Evolutionary conservation across 2,888 invertebrate genomes (phyloP), one percentile per base, ranked within the genome.

Genomic region (Tillus elongatus): DNA sequence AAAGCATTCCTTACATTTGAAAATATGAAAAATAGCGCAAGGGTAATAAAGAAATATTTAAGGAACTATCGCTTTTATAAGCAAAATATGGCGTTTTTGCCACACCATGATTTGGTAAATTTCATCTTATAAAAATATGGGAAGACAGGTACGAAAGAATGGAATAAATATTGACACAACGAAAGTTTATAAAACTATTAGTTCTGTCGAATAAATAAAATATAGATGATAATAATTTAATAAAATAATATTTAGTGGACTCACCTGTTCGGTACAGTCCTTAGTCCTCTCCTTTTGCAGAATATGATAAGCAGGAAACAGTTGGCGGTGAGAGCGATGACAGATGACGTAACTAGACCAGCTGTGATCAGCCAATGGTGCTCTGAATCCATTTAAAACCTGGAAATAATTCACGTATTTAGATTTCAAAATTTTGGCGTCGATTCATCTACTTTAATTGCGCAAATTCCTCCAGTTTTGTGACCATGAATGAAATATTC

Each of bases 251-350:
- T n/a, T n/a, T n/a, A n/a, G n/a, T n/a, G n/a, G 40, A 60, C 71
- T 68, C 67, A 82, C 82, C 82, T 75, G 72, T 86, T 85, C 40
- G 85, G 85, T 52, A 85, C 77, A 47, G 83, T 84, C 55, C 85
- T 72, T 33, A 85, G 68, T 32, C 79, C 77, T 34, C 84, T 78
- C 49, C 81, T 71, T 52, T 78, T 71, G 60, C 78, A 75, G 66
- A 86, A 85, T 33, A 85, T 79, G 49, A 84, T 66, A 48, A 86
- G 70, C 38, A 85, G 77, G 49, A 82, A 71, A 33, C 74, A 73
- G 60, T 86, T 86, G 54, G 82, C 78, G 41, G 79, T 71, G 37
- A 83, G 72, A 38, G 84, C 82, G 49, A 79, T 73, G 33, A 63
- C 53, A 13, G 64, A 63, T 38, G 63, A 64, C 33, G 60, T 56